These are phyloP conservation scores for Calliopsis andreniformis DNA, from an alignment of 1,140 invertebrate genomes.

Conservation along the genomic window DNA sequence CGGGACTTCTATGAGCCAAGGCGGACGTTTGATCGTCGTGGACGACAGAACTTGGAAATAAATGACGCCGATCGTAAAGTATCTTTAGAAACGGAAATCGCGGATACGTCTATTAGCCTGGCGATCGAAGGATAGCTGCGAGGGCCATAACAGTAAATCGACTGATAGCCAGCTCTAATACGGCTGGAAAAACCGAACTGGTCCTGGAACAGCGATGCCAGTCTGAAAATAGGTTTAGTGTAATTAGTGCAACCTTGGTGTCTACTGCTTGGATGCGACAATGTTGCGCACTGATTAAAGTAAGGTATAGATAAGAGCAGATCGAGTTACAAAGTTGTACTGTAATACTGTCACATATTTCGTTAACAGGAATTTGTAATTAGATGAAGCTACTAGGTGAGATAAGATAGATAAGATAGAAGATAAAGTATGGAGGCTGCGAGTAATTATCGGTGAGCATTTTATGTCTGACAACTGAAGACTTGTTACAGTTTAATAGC, in stretches of 20 bases:
- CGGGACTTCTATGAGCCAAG: constrained; percentile 35
- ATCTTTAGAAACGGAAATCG: constrained; percentile 37
- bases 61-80: constrained; percentile 25
- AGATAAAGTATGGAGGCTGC: too few relatives aligned
- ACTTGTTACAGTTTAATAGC: too few relatives aligned
- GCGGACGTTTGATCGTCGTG: constrained; percentile 36
- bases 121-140: neutral
- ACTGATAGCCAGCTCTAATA: neutral
- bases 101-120: neutral
- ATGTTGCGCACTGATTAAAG: too few relatives aligned
- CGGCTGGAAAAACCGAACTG: neutral
- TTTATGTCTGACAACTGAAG: too few relatives aligned
- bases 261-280: too few relatives aligned
- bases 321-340: too few relatives aligned
- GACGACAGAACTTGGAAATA: constrained; percentile 38
- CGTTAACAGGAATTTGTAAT: too few relatives aligned
- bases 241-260: neutral
- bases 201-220: neutral
- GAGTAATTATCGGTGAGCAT: too few relatives aligned
- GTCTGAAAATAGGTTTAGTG: neutral
- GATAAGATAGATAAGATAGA: too few relatives aligned
- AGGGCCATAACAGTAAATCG: neutral
- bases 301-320: too few relatives aligned
- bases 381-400: too few relatives aligned
- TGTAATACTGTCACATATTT: too few relatives aligned